Percentiles rank a stretch among this genome's conserved stretches.
Conservation (phyloP, 1,140 invertebrate species). For the Monomorium pharaonis region DNA sequence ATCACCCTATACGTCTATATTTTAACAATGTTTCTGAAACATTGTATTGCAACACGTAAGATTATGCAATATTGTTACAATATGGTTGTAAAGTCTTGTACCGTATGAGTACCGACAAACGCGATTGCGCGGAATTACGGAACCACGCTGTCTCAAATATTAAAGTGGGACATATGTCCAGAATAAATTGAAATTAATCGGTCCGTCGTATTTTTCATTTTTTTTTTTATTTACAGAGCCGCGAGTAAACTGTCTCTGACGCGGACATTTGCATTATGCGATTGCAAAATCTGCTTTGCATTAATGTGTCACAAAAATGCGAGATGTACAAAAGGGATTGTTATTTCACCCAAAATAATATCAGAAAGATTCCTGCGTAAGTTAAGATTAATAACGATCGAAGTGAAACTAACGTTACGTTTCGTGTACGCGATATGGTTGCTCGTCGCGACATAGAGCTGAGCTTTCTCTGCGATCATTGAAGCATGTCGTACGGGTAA, state of each 20-base stretch:
- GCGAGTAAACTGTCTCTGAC: background rate
- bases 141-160: background rate
- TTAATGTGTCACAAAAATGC: background rate
- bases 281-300: background rate
- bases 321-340: background rate
- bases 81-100: no score
- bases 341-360: background rate
- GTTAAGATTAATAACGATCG: background rate
- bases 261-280: background rate
- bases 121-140: background rate
- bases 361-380: background rate
- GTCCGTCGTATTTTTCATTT: background rate
- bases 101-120: no score
- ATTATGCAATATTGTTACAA: no score
- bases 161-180: background rate
- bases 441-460: background rate
- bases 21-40: no score
- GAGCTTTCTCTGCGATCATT: background rate
- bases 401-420: background rate
- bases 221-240: background rate
- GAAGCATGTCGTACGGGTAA: background rate
- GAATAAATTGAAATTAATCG: constrained; percentile 33
- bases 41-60: no score
- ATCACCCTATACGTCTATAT: no score
- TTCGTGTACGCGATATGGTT: background rate